Evolutionary conservation across 2,113 vertebrate genomes (phyloP).

Genomic region (Forbesichthys agassizii): DNA sequence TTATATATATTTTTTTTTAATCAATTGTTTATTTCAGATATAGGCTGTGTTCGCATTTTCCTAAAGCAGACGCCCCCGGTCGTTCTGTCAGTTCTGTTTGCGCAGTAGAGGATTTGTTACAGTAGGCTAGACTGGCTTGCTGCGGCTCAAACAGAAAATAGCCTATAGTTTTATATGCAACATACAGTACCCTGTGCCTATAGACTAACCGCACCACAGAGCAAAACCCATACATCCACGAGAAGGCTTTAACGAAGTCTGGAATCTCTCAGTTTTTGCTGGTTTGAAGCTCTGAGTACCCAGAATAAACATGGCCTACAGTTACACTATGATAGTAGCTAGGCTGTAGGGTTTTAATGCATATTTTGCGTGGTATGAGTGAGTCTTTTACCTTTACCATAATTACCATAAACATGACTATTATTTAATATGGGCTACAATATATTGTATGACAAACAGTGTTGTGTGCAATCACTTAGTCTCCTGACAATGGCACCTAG

Average conservation of each 20-base stretch:
- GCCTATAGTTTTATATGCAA: conserved; percentile 3
- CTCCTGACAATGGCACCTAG: conserved; percentile 4
- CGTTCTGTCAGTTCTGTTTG: background rate
- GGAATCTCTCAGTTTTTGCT: background rate
- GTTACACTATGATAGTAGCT: conserved; percentile 3
- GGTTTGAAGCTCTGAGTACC: conserved; percentile 8
- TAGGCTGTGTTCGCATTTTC: too few relatives aligned
- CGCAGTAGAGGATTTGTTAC: conserved; percentile 8
- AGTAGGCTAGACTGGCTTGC: background rate
- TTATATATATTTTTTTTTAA: conserved; percentile 7
- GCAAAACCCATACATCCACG: conserved; percentile 13
- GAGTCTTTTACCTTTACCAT: background rate
- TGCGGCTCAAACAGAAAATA: conserved; percentile 7
- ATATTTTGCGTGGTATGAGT: conserved; percentile 25
- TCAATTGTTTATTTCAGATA: background rate
- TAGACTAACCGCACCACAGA: background rate
- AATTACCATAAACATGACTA: conserved; percentile 12
- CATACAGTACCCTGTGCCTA: background rate
- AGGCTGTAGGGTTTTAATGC: conserved; percentile 18
- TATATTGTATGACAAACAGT: background rate
- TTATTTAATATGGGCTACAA: conserved; percentile 11
- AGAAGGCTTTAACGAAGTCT: background rate
- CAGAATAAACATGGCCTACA: conserved; percentile 42
- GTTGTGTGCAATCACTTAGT: background rate
- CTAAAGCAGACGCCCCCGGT: background rate